A percentile compares a stretch with the other conserved stretches of the same genome.
Conservation (phyloP, 2,113 vertebrate genomes). For the Gymnorhina tibicen region DNA sequence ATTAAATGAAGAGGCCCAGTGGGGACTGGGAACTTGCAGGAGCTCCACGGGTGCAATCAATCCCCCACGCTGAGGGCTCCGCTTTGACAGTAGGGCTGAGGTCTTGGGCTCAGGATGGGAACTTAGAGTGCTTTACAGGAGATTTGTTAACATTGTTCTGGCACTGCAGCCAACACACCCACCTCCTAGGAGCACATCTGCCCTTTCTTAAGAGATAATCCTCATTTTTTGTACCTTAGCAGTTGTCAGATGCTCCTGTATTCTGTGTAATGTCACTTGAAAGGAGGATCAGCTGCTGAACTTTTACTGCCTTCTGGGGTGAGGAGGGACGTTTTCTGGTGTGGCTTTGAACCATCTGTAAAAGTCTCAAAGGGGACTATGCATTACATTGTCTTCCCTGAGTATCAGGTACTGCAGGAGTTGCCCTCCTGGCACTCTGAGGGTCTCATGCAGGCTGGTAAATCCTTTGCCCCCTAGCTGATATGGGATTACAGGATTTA, state of each 20-base stretch:
- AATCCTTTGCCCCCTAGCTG: neutral
- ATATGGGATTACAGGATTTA: neutral
- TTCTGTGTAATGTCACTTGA: neutral
- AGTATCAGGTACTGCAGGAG: neutral
- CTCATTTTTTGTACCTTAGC: neutral
- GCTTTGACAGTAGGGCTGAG: neutral
- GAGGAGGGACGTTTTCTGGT: neutral
- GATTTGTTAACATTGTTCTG: neutral
- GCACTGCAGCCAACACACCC: neutral
- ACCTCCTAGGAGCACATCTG: neutral
- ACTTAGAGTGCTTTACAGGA: neutral
- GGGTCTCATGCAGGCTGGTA: neutral
- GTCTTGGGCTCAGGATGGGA: neutral
- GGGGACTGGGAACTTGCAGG: neutral
- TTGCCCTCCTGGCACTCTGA: neutral
- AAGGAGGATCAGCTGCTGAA: neutral
- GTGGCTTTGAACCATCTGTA: neutral
- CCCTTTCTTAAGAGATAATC: neutral
- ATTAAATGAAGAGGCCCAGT: neutral
- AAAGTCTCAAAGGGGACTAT: fast-evolving
- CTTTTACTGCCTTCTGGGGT: neutral
- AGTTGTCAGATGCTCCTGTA: neutral
- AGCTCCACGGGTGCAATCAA: neutral
- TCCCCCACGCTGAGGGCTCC: neutral
- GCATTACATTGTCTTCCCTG: neutral